Conservation (phyloP, 2,113 vertebrate genomes). For the Ondatra zibethicus region DNA sequence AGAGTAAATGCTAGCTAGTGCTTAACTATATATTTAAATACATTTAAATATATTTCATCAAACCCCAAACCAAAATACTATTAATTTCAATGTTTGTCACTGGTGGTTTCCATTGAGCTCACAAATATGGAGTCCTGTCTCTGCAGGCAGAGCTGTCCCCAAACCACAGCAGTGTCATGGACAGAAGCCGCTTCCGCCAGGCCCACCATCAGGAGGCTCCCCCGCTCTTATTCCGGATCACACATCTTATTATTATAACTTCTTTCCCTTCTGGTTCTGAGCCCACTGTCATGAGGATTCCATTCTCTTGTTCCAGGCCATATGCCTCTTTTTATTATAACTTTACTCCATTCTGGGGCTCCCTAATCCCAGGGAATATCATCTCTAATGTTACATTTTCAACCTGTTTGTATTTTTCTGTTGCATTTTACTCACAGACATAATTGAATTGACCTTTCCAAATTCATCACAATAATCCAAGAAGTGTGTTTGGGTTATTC, state of each 20-base stretch:
- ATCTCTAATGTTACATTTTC: background rate
- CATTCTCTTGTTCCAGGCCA: background rate
- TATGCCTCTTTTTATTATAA: background rate
- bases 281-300: too few relatives aligned
- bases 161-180: too few relatives aligned
- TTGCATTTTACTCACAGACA: background rate
- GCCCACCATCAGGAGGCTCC: background rate
- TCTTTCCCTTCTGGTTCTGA: background rate
- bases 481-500: background rate
- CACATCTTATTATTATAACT: background rate
- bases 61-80: background rate
- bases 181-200: too few relatives aligned
- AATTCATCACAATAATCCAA: background rate
- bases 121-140: background rate
- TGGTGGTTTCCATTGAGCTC: background rate
- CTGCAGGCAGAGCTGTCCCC: background rate
- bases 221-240: accelerated
- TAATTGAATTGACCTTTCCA: background rate
- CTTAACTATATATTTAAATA: background rate
- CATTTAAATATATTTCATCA: conserved; percentile 7
- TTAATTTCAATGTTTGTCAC: background rate
- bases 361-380: background rate
- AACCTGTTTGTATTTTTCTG: background rate
- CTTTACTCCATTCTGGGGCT: background rate
- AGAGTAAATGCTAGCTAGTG: background rate